These are phyloP conservation scores for Carpatolechia fugitivella DNA, from an alignment of 2,888 invertebrate species.

Conservation along the genomic window DNA sequence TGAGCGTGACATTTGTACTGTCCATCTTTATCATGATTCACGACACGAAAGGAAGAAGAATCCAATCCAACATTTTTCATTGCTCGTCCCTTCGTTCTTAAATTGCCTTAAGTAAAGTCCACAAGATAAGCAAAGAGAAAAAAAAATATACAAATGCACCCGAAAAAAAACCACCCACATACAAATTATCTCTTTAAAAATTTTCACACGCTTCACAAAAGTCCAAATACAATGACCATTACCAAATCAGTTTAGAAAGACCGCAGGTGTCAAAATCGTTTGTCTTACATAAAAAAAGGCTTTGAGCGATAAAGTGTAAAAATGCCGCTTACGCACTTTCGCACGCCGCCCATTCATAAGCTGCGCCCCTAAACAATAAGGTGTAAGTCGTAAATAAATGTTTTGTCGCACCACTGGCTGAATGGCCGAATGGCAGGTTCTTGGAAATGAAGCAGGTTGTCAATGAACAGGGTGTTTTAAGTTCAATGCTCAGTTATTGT, in stretches of 20 bases:
- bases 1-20: too few relatives aligned
- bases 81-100: too few relatives aligned
- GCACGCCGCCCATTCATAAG: slow-evolving; percentile 2
- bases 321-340: slow-evolving; percentile 6
- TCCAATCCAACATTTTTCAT: too few relatives aligned
- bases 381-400: background rate
- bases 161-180: background rate
- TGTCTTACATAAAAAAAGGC: slow-evolving; percentile 9
- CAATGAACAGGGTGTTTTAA: too few relatives aligned
- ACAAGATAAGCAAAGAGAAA: too few relatives aligned
- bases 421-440: background rate
- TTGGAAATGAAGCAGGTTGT: background rate
- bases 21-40: too few relatives aligned
- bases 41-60: too few relatives aligned
- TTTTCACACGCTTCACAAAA: slow-evolving; percentile 15
- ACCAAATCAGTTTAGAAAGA: slow-evolving; percentile 7
- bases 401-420: background rate
- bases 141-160: slow-evolving; percentile 1
- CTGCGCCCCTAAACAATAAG: background rate
- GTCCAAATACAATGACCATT: slow-evolving; percentile 2
- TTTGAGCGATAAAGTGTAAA: background rate
- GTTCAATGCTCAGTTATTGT: too few relatives aligned
- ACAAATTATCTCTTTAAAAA: slow-evolving; percentile 6
- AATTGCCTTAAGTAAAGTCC: too few relatives aligned
- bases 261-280: slow-evolving; percentile 21